phyloP scores from a whole-genome alignment of 2,888 invertebrate genomes.

The Noctua janthe region DNA sequence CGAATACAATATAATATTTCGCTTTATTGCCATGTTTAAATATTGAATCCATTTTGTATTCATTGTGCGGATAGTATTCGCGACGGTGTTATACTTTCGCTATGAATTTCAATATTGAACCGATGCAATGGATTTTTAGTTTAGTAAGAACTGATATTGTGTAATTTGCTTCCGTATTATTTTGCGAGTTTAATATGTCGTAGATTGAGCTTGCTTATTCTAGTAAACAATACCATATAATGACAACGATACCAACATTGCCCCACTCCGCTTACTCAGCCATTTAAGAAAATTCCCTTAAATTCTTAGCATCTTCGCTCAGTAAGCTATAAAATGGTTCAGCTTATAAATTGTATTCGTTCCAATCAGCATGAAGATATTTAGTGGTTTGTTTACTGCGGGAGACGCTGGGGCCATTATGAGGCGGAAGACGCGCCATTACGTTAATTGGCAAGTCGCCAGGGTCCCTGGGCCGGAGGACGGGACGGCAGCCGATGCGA shows the following conservation, averaged over 20 bases:
- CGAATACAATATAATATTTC: slow-evolving; percentile 50
- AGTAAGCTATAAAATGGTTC: slow-evolving; percentile 22
- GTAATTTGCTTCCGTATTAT: neutral
- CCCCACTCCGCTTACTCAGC: neutral
- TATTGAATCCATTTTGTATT: slow-evolving; percentile 55
- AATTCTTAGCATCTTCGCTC: slow-evolving; percentile 9
- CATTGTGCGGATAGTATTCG: slow-evolving; percentile 28
- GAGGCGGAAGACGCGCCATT: slow-evolving; percentile 58
- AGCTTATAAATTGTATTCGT: slow-evolving; percentile 49
- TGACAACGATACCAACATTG: neutral
- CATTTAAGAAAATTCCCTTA: slow-evolving; percentile 18
- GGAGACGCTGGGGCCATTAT: slow-evolving; percentile 52
- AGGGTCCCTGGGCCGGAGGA: neutral
- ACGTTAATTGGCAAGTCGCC: slow-evolving; percentile 57
- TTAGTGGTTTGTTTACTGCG: slow-evolving; percentile 64
- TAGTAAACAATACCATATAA: neutral
- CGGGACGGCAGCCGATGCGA: slow-evolving; percentile 19
- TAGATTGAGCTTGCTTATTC: neutral
- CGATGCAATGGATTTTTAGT: slow-evolving; percentile 15
- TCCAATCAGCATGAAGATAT: slow-evolving; percentile 54
- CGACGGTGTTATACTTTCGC: slow-evolving; percentile 38
- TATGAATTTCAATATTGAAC: slow-evolving; percentile 40
- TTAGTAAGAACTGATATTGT: neutral
- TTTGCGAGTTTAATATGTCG: neutral
- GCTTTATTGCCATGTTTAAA: slow-evolving; percentile 32